Evolutionary conservation across 2,113 vertebrate genomes (phyloP), one percentile per base, ranked within the genome.

Genomic region (Bubo bubo): DNA sequence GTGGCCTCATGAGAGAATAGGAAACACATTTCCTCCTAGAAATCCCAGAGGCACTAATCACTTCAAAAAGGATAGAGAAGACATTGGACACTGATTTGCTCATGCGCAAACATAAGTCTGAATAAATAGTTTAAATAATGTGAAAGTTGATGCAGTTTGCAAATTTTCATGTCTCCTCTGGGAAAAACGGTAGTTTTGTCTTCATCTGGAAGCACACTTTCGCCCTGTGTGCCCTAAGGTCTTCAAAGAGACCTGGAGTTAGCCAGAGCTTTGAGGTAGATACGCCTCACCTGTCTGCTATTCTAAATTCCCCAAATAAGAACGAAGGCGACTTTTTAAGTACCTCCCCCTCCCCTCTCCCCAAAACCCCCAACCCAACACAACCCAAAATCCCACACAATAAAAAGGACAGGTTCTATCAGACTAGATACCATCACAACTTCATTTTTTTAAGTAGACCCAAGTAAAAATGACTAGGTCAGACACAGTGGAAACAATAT

Each of bases 311-410:
- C 71, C 23, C 34, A 80, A 43, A 49, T 28, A 80, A 67, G 21
- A 73, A 80, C 2, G 2, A 91, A 76, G 27, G 15, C 41, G 5
- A 50, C 3, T 73, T 76, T 60, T 26, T 5, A 56, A 64, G 2
- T 66, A 53, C 3, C 3, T 58, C 16, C 9, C 5, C 6, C 22
- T 1, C 1, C 1, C 4, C 1, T 39, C 4, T 4, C 32, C 1
- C 2, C 0, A 0, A 11, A 59, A 28, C 34, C 1, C 8, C 4
- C 3, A 50, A 20, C 4, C 0, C 26, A 74, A 8, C 14, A 12
- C 47, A 59, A 37, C 14, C 7, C 18, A 14, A 79, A 76, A 41
- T 15, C 8, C 11, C 63, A 23, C 13, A 47, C 5, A 28, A 47
- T 37, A 47, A 39, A 83, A 83, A 32, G 4, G 14, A 70, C 15